phyloP scores from a whole-genome alignment of 2,797 vertebrate genomes.

The Gymnopithys bicolor region DNA sequence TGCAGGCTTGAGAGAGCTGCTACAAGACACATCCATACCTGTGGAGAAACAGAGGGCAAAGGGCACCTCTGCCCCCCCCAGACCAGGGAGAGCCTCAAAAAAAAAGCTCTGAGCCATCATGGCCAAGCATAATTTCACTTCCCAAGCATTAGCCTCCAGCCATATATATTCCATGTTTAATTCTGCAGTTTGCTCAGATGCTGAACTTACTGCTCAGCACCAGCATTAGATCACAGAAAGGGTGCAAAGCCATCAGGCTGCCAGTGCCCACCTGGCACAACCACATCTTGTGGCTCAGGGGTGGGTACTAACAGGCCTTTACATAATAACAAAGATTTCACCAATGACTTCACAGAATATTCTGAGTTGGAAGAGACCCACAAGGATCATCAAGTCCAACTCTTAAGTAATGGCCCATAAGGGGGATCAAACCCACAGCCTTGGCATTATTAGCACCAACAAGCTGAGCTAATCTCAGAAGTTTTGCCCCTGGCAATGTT shows the following conservation, averaged over 20 bases:
- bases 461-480: not conserved
- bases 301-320: not conserved
- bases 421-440: not conserved
- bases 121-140: accelerated
- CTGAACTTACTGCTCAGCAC: not conserved
- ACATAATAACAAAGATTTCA: not conserved
- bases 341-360: not conserved
- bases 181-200: not conserved
- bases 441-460: not conserved
- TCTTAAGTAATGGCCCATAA: not conserved
- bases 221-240: accelerated
- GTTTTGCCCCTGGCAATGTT: accelerated
- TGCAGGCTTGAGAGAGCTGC: accelerated
- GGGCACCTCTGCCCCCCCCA: too few species aligned
- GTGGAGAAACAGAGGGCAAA: not conserved
- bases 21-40: accelerated
- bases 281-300: accelerated
- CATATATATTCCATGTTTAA: accelerated
- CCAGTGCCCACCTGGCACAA: too few species aligned
- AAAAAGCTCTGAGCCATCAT: accelerated
- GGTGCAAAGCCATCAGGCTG: not conserved
- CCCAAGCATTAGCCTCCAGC: accelerated
- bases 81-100: not conserved
- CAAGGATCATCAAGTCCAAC: not conserved
- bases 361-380: not conserved